A percentile compares a stretch with the other conserved stretches of the same genome.
Conservation (phyloP, 2,113 vertebrate genomes). For the Himantopus leucocephalus region DNA sequence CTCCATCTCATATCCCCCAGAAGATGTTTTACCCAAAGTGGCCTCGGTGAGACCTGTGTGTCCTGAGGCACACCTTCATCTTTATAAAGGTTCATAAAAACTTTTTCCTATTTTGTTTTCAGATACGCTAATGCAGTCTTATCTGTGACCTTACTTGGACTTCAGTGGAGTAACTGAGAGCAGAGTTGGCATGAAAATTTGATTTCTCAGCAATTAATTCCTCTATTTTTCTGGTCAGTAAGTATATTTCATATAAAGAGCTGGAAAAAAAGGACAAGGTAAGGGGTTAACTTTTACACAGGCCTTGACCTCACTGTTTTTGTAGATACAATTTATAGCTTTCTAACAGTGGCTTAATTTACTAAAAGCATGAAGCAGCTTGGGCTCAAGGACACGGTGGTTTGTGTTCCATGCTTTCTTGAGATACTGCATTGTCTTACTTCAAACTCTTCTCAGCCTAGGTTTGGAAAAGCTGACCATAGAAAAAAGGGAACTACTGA, state of each 20-base stretch:
- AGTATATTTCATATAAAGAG: background rate
- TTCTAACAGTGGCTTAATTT: background rate
- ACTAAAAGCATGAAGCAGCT: background rate
- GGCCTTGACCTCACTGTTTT: background rate
- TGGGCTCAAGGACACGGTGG: background rate
- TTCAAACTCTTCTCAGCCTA: background rate
- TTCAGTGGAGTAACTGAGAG: background rate
- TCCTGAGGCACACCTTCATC: background rate
- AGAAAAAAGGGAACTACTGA: background rate
- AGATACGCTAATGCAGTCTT: background rate
- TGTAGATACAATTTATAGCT: background rate
- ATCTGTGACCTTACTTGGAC: background rate
- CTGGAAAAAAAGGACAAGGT: background rate
- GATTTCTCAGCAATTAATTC: background rate
- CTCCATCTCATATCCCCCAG: accelerated
- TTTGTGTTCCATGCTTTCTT: background rate
- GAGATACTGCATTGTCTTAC: background rate
- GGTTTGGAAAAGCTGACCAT: background rate
- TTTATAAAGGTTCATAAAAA: background rate
- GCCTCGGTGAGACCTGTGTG: background rate
- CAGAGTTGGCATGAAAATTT: background rate
- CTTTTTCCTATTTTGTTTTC: background rate
- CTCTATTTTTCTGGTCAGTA: background rate
- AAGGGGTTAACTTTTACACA: background rate
- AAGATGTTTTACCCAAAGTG: background rate